Evolutionary conservation across 2,797 vertebrate species (phyloP), one percentile per base, ranked within the genome.

Genomic region (Uromys caudimaculatus): DNA sequence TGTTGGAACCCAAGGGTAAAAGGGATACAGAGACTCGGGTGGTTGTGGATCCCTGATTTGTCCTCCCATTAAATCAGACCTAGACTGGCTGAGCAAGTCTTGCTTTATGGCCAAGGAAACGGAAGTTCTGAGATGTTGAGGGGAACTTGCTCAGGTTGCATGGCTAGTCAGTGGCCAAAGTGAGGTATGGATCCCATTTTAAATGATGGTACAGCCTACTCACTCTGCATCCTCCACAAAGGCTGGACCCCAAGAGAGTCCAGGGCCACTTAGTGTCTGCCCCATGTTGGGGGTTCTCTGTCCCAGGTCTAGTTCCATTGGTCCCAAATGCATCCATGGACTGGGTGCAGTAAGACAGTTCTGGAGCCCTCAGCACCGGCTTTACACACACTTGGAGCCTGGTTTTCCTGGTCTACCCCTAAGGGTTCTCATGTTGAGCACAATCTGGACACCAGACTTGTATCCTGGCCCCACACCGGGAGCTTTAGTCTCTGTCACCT

Each of bases 31-130:
- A 1, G 87, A 7, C 60, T 60, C n/a, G 17, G 13, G 24, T 21
- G 38, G 29, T 35, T 6, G 1, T 0, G 0, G 29, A 56, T 8
- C 10, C 23, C n/a, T 17, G 0, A 32, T 50, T 23, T n/a, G 19
- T 64, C 27, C 54, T 54, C 82, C 56, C 81, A 27, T 5, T 29
- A 44, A 62, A 23, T 64, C 89, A 56, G 69, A 73, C 13, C 27
- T 10, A 47, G 71, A 32, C 0, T 1, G 11, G 52, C 1, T 38
- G 5, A 24, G 77, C 0, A 6, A 87, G 41, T 77, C 1, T n/a
- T 54, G 29, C 6, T 81, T 95, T 12, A 24, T 6, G 64, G 23
- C 38, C 2, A 24, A 76, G 81, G 52, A 89, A 89, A 54, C 52
- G 62, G 79, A 83, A 78, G 56, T 71, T 67, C 71, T 23, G n/a